A percentile compares a stretch with the other conserved stretches of the same genome.
These are phyloP conservation scores for Aurelia sp. DNA, from an alignment of 30 jellyfish, hydroid and myxozoan genomes.

Conservation along the genomic window DNA sequence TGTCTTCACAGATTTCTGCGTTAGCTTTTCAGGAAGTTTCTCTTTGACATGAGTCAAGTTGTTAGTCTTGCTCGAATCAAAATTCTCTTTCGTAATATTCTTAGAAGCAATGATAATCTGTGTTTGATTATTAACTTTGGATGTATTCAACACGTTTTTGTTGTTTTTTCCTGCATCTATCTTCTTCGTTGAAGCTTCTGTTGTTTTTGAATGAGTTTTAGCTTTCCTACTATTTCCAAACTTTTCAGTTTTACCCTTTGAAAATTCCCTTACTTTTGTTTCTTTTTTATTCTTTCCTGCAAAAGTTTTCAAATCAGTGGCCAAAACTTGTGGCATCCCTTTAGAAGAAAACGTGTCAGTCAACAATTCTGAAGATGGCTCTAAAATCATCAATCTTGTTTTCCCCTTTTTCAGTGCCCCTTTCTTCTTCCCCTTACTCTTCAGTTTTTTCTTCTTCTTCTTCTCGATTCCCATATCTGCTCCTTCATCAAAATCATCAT, in stretches of 20 bases:
- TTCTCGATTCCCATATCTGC: not conserved
- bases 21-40: too few relatives aligned
- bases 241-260: not conserved
- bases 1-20: not conserved
- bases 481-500: constrained; percentile 5
- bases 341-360: constrained; percentile 15
- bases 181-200: too few relatives aligned
- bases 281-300: not conserved
- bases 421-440: constrained; percentile 32
- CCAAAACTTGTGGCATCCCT: constrained; percentile 24
- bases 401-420: not conserved
- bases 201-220: too few relatives aligned
- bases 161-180: too few relatives aligned
- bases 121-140: too few relatives aligned
- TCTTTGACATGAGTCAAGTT: too few relatives aligned
- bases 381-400: constrained; percentile 21
- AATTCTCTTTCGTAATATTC: too few relatives aligned
- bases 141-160: too few relatives aligned
- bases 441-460: constrained; percentile 19
- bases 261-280: not conserved
- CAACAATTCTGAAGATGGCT: constrained; percentile 39
- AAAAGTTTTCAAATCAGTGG: constrained; percentile 9
- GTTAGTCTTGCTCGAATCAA: too few relatives aligned
- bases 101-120: too few relatives aligned
- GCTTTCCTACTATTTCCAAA: not conserved